A percentile compares a stretch with the other conserved stretches of the same genome.
phyloP scores from a whole-genome alignment of 2,888 invertebrate species.

The Autographa pulchrina region DNA sequence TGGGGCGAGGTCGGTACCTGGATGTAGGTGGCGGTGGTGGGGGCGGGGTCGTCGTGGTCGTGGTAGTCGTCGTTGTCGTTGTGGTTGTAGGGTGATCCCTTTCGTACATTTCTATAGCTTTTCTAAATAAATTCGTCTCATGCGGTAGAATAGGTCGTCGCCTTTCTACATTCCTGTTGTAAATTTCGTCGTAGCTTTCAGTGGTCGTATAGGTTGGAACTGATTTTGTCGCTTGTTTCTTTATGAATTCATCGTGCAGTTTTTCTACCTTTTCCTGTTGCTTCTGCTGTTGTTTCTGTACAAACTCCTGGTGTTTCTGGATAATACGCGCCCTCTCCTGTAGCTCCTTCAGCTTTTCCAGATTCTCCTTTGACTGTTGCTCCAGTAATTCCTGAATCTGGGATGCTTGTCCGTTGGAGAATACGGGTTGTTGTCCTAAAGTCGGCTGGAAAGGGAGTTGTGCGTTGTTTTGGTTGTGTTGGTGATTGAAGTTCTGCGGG shows the following conservation, averaged over 20 bases:
- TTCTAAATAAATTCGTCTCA: conserved; percentile 91
- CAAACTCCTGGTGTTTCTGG: conserved; percentile 93
- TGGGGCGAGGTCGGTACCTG: conserved; percentile 76
- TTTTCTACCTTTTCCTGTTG: conserved; percentile 93
- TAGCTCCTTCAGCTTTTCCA: conserved; percentile 91
- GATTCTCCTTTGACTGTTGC: conserved; percentile 90
- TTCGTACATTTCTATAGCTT: conserved; percentile 91
- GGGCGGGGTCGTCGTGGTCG: conserved; percentile 85
- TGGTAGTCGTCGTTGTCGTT: conserved; percentile 91
- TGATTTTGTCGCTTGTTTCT: conserved; percentile 91
- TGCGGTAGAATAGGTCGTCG: conserved; percentile 90
- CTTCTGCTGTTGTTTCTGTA: conserved; percentile 94
- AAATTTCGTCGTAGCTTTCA: conserved; percentile 83
- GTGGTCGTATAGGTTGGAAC: conserved; percentile 87
- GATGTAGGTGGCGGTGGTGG: conserved; percentile 75
- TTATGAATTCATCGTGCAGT: conserved; percentile 92
- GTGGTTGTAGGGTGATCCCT: conserved; percentile 92
- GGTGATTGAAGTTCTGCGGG: conserved; percentile 69
- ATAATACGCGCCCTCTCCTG: conserved; percentile 93
- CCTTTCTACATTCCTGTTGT: conserved; percentile 78
- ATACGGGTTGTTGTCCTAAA: conserved; percentile 81
- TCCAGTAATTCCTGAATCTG: conserved; percentile 90
- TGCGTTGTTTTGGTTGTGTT: conserved; percentile 67
- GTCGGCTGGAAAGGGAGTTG: conserved; percentile 82
- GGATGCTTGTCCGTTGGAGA: conserved; percentile 85